These are phyloP conservation scores for Hermodice carunculata DNA, from an alignment of 2,888 invertebrate species.

Conservation along the genomic window DNA sequence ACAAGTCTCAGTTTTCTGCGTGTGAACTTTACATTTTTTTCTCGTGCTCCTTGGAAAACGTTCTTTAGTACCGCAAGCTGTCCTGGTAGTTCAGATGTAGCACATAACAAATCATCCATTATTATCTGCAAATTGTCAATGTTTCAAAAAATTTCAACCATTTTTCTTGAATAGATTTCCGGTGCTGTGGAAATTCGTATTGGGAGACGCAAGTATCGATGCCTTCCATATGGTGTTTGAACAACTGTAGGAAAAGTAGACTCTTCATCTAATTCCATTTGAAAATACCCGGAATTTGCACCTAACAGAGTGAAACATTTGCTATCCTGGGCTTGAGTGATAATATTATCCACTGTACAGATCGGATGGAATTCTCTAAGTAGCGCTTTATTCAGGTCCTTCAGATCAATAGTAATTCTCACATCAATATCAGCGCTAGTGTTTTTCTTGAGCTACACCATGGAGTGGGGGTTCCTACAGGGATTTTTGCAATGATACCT, in stretches of 20 bases:
- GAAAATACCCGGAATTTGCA: constrained; percentile 4
- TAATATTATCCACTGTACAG: constrained; percentile 15
- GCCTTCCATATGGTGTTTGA: constrained; percentile 15
- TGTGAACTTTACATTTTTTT: too few species aligned
- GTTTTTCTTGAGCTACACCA: background rate
- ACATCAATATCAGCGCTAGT: constrained; percentile 8
- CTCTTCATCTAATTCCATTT: constrained; percentile 4
- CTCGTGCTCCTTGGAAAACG: too few species aligned
- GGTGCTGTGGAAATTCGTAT: constrained; percentile 19
- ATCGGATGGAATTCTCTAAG: constrained; percentile 20
- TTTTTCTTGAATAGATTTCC: constrained; percentile 3
- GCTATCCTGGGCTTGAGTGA: background rate
- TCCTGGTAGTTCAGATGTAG: too few species aligned
- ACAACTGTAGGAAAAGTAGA: too few species aligned
- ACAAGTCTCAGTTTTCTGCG: too few species aligned
- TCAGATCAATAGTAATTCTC: constrained; percentile 24
- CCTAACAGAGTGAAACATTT: constrained; percentile 13
- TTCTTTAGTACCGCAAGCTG: too few species aligned
- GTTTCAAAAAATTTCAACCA: constrained; percentile 1
- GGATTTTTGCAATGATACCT: background rate
- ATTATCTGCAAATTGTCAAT: background rate
- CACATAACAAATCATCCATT: background rate
- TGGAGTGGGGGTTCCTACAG: background rate
- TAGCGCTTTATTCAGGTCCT: constrained; percentile 24
- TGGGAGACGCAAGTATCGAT: constrained; percentile 6